Conservation (phyloP, 2,113 vertebrate genomes). For the Silurus glanis region DNA sequence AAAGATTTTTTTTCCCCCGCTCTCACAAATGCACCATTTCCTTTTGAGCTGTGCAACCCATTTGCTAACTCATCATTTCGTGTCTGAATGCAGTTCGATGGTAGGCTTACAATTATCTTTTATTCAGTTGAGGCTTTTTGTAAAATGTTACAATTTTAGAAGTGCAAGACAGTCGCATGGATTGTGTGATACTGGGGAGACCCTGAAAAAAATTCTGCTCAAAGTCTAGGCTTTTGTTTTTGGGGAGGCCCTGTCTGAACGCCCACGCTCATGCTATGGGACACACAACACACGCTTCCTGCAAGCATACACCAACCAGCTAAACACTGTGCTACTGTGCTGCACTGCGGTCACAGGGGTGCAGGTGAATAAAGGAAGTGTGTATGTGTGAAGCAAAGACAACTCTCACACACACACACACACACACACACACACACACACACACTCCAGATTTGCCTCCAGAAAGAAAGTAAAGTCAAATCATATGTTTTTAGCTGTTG, state of each 20-base stretch:
- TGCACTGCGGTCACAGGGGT: conserved; percentile 38
- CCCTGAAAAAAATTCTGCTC: not conserved
- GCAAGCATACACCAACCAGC: conserved; percentile 29
- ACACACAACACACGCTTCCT: conserved; percentile 41
- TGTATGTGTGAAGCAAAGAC: conserved; percentile 33
- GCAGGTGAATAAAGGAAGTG: conserved; percentile 48
- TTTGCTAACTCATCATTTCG: conserved; percentile 46
- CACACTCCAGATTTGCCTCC: conserved; percentile 21
- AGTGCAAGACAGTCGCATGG: not conserved
- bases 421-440: conserved; percentile 18
- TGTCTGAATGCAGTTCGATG: not conserved
- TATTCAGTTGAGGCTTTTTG: not conserved
- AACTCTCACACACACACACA: conserved; percentile 26
- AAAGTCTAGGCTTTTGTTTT: not conserved
- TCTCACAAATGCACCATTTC: conserved; percentile 44
- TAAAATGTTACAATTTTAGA: not conserved
- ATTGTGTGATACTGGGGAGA: conserved; percentile 9
- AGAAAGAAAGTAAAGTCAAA: not conserved
- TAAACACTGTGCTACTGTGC: conserved; percentile 47
- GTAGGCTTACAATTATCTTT: not conserved
- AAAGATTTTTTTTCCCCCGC: conserved; percentile 42
- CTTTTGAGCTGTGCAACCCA: conserved; percentile 41
- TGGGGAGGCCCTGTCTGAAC: conserved; percentile 46
- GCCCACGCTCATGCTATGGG: conserved; percentile 46
- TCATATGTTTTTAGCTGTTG: not conserved